Evolutionary conservation across 2,797 vertebrate species (phyloP).

Genomic region (Glossophaga mutica): DNA sequence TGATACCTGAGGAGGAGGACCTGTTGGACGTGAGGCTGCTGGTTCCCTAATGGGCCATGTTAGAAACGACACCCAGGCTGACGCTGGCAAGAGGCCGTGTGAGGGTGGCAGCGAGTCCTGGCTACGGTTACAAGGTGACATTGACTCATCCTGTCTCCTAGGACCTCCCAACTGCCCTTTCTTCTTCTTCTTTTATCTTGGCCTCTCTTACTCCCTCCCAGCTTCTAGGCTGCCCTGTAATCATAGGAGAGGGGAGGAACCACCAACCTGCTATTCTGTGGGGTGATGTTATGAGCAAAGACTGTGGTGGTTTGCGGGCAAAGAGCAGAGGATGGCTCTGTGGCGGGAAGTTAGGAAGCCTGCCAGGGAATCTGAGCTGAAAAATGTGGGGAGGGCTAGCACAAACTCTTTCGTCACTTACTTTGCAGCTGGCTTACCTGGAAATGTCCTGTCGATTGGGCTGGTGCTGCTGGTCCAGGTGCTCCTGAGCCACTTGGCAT

Average conservation of each 20-base stretch:
- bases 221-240: background rate
- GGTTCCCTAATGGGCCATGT: background rate
- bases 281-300: background rate
- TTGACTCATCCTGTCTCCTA: background rate
- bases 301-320: constrained; percentile 36
- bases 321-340: background rate
- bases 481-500: constrained; percentile 87
- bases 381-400: no score
- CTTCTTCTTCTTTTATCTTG: background rate
- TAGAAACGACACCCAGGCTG: background rate
- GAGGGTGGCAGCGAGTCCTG: background rate
- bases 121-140: background rate
- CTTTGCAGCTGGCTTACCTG: constrained; percentile 78
- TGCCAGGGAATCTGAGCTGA: background rate
- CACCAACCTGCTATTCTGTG: background rate
- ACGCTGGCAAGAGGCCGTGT: background rate
- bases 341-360: background rate
- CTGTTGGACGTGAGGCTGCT: background rate
- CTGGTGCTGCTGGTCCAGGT: constrained; percentile 81
- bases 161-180: background rate
- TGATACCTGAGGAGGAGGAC: background rate
- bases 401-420: no score
- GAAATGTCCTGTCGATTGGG: constrained; percentile 64
- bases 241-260: background rate
- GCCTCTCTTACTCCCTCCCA: background rate